phyloP scores from a whole-genome alignment of 2,888 invertebrate species.

The Rhabditoides inermis region DNA sequence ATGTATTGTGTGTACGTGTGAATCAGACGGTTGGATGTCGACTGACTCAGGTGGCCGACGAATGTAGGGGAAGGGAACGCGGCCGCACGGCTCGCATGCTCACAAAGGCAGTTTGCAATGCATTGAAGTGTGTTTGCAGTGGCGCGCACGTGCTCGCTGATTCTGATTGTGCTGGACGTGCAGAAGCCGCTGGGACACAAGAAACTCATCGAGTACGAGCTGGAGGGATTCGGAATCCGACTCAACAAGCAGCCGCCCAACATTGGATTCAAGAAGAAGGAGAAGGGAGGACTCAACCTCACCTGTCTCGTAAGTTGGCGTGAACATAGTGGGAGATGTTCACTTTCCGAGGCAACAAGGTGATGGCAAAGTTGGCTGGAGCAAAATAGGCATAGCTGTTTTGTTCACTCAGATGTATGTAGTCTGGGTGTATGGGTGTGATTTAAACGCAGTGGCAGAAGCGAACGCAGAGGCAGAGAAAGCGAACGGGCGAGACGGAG shows the following conservation, averaged over 20 bases:
- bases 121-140: too few relatives aligned
- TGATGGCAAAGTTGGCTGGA: neutral
- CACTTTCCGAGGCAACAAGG: neutral
- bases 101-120: too few relatives aligned
- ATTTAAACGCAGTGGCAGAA: too few relatives aligned
- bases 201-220: slow-evolving; percentile 78
- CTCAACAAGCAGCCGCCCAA: slow-evolving; percentile 91
- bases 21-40: too few relatives aligned
- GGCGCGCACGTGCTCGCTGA: slow-evolving; percentile 90
- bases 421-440: neutral
- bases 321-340: neutral
- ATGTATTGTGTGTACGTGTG: too few relatives aligned
- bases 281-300: slow-evolving; percentile 95
- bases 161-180: slow-evolving; percentile 90
- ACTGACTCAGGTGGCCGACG: too few relatives aligned
- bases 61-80: too few relatives aligned
- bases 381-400: neutral
- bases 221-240: slow-evolving; percentile 95
- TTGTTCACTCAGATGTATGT: neutral
- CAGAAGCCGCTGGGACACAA: slow-evolving; percentile 94
- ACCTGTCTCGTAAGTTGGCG: slow-evolving; percentile 69
- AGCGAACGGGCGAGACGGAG: too few relatives aligned
- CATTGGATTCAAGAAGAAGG: slow-evolving; percentile 88
- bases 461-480: too few relatives aligned
- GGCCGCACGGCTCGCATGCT: too few relatives aligned